Conservation (phyloP, 2,888 invertebrate genomes). For the Pegoplata infirma region DNA sequence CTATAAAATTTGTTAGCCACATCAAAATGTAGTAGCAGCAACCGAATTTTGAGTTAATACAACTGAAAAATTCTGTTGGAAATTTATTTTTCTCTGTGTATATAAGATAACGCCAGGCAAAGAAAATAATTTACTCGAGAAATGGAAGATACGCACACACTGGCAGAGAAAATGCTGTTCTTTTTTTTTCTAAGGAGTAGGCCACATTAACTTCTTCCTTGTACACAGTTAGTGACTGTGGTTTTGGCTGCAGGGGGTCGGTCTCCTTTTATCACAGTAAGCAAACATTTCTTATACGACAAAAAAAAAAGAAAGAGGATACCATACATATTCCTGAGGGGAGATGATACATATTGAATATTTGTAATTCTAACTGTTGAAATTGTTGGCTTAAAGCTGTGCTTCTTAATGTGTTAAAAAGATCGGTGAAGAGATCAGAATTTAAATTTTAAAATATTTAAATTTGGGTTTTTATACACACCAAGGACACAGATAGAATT, state of each 20-base stretch:
- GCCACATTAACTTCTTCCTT: slow-evolving; percentile 4
- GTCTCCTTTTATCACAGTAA: slow-evolving; percentile 4
- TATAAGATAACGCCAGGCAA: slow-evolving; percentile 25
- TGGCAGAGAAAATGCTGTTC: slow-evolving; percentile 26
- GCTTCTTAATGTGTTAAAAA: too few relatives aligned
- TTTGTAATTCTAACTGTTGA: slow-evolving; percentile 12
- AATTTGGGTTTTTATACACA: too few relatives aligned
- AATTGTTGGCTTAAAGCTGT: too few relatives aligned
- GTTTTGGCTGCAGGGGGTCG: slow-evolving; percentile 41
- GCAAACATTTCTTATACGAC: slow-evolving; percentile 7
- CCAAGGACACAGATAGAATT: too few relatives aligned
- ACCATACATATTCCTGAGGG: background rate
- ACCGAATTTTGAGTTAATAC: too few relatives aligned
- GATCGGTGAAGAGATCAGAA: too few relatives aligned
- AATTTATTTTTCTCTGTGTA: too few relatives aligned
- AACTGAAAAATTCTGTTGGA: too few relatives aligned
- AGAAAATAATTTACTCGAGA: slow-evolving; percentile 52
- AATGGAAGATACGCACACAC: background rate
- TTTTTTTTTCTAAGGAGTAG: slow-evolving; percentile 25
- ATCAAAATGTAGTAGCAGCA: too few relatives aligned
- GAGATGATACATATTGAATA: slow-evolving; percentile 1
- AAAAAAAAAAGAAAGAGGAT: slow-evolving; percentile 7
- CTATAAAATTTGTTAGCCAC: too few relatives aligned
- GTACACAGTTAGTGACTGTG: slow-evolving; percentile 7
- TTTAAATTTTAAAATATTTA: too few relatives aligned